Base-by-base conservation (phyloP, 2,888 invertebrate genomes). In the Zygaena filipendulae region DNA sequence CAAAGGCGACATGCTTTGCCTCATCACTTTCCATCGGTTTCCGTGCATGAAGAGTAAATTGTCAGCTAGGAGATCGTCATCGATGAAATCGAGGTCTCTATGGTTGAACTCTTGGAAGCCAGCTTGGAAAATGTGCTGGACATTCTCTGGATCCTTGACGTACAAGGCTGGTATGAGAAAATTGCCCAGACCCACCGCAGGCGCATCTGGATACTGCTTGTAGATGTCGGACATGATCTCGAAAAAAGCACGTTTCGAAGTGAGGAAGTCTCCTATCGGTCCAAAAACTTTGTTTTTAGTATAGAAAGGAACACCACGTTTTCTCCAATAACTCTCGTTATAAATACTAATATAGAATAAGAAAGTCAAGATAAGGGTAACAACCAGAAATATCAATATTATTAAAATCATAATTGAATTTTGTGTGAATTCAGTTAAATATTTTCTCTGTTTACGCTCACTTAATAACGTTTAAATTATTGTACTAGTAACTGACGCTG, bases 241-340 rank as follows among this genome's bases (percentile, higher is more conserved):
- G 27, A 64, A 67, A 5, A 63, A 21, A 1, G 66, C 23, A 25
- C 39, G 44, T 7, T 52, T 39, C 13, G 39, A 40, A 1, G 30
- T 36, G 0, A 55, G 1, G 23, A 43, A 68, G 6, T 57, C 48
- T 55, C 56, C 62, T 10, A 59, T 45, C 1, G 54, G 42, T 3
- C 67, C 68, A 7, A 47, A 29, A 0, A 48, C 27, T 30, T 47
- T 63, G 29, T 57, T 48, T 24, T 44, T 47, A 0, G 40, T 33
- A 11, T 58, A 36, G 24, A 60, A 64, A 2, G 35, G 23, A 0
- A 67, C 63, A 1, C 61, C 59, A 7, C 61, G 59, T 38, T 49
- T 63, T 11, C 39, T 56, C 66, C 68, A 68, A 27, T 68, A 68
- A 2, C 22, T 14, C 23, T 62, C 47, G 42, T 66, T 63, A 25